Evolutionary conservation across 2,113 vertebrate genomes (phyloP), one percentile per base, ranked within the genome.

Genomic region (Amphilophus citrinellus): DNA sequence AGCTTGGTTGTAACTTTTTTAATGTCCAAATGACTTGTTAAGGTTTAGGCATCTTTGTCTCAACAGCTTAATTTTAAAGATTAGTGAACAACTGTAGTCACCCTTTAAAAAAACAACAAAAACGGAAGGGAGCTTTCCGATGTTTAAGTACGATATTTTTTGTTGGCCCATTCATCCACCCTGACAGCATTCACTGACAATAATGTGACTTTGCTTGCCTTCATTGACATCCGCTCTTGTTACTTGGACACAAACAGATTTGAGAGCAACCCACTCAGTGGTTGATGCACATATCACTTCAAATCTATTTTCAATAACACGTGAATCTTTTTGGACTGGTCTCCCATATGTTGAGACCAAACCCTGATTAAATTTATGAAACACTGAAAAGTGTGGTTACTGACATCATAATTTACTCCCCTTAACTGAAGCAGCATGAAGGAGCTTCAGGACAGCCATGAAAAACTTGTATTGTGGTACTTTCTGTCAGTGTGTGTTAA

Each of bases 401-500:
- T 73, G 20, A 53, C 3, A 73, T 53, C 44, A 71, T 20, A 71
- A 71, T 50, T 71, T 71, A 71, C 66, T 53, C 44, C 15, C 44
- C 44, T 80, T 60, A 66, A 60, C 13, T 65, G 58, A 83, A 53
- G 32, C 35, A 8, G 24, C 11, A 37, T 22, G 42, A 87, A 53
- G 14, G 62, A 50, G 50, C 35, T 6, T 47, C 17, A 44, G 42
- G 37, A 77, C 18, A 39, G 57, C 61, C 68, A 39, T 77, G 35
- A 76, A 60, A 57, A 24, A 61, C 32, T 85, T 62, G 59, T 53
- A 20, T 53, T 82, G 62, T 50, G 73, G 42, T 32, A 59, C 56
- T 32, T 73, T 53, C 44, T 73, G 44, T n/a, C 24, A 61, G 35
- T n/a, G 15, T 15, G 57, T 50, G 61, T 57, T 58, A 61, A 47